Percentiles rank a stretch among this genome's conserved stretches.
Evolutionary conservation across 2,113 vertebrate species (phyloP).

Genomic region (Orcinus orca): DNA sequence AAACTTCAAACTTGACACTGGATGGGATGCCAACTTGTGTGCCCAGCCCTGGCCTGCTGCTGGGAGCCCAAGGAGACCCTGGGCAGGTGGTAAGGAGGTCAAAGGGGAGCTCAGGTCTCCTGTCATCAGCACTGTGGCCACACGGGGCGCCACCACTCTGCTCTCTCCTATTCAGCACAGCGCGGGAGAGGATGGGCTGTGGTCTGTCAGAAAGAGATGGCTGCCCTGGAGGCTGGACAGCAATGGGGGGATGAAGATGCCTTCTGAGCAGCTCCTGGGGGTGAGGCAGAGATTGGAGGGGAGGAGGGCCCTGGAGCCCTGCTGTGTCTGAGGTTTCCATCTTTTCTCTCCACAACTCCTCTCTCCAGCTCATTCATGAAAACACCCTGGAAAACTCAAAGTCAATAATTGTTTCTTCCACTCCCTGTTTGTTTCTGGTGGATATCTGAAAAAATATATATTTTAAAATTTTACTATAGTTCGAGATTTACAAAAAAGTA

Average conservation of each 20-base stretch:
- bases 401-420: neutral
- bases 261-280: too few relatives aligned
- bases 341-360: neutral
- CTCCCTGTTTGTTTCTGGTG: neutral
- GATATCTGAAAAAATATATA: too few relatives aligned
- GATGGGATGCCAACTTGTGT: neutral
- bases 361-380: neutral
- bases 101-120: neutral
- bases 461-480: neutral
- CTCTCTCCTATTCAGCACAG: neutral
- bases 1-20: rapidly evolving
- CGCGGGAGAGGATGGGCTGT: neutral
- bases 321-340: neutral
- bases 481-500: neutral
- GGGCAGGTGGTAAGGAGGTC: neutral
- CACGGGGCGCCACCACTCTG: rapidly evolving
- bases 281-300: neutral
- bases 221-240: neutral
- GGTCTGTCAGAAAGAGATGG: neutral
- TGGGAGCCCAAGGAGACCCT: neutral
- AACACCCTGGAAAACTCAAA: neutral
- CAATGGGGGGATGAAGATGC: neutral
- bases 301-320: neutral
- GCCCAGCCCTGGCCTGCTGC: neutral
- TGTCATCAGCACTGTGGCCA: neutral